Percentiles rank a stretch among this genome's conserved stretches.
Evolutionary conservation across 1,140 invertebrate genomes (phyloP).

Genomic region (Lamellibrachia luymesi): DNA sequence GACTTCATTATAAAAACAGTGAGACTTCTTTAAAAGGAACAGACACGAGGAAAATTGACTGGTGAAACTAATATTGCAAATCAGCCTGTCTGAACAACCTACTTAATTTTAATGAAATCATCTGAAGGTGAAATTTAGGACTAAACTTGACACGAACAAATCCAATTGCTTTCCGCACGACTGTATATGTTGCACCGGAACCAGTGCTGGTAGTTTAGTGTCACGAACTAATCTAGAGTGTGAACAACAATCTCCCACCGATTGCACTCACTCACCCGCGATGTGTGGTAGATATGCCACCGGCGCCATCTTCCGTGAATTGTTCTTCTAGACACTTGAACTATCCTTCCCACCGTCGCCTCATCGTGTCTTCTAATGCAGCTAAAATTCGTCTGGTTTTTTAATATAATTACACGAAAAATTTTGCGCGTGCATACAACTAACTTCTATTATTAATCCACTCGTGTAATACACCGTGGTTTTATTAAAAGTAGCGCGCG

Average conservation of each 20-base stretch:
- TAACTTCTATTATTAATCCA: no score
- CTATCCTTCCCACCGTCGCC: not conserved
- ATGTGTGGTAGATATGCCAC: not conserved
- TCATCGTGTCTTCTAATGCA: not conserved
- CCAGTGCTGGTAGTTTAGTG: not conserved
- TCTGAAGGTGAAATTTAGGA: not conserved
- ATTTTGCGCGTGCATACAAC: not conserved
- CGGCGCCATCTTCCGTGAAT: not conserved
- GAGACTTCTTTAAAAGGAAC: not conserved
- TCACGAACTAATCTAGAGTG: not conserved
- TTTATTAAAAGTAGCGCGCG: no score
- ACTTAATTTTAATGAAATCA: not conserved
- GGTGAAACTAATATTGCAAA: not conserved
- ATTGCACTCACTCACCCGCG: not conserved
- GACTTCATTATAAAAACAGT: not conserved
- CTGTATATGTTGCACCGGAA: not conserved
- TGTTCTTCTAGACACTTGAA: not conserved
- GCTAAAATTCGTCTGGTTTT: not conserved
- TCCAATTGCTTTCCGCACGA: not conserved
- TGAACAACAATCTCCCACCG: not conserved
- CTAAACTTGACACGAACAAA: not conserved
- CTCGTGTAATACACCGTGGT: no score
- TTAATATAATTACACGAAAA: not conserved
- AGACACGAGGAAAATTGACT: not conserved
- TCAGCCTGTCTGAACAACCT: not conserved